Conservation (phyloP, 2,888 invertebrate species). For the Steromphala cineraria region DNA sequence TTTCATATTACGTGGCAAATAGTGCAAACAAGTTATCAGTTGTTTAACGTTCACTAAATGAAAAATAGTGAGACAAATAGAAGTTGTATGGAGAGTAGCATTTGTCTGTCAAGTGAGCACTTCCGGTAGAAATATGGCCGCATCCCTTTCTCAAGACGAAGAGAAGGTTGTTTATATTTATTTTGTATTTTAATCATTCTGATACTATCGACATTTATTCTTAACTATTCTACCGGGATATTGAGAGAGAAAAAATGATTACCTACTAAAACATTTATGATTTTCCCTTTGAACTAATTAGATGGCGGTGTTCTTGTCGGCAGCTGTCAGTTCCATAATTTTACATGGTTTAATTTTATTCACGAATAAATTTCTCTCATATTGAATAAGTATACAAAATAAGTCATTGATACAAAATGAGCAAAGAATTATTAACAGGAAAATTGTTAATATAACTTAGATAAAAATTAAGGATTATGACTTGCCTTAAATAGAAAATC, state of each 20-base stretch:
- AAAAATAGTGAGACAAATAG: background rate
- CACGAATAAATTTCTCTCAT: background rate
- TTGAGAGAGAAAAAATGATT: background rate
- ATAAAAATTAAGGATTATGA: no score
- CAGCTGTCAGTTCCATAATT: background rate
- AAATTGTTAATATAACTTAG: no score
- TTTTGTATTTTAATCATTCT: background rate
- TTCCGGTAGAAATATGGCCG: slow-evolving; percentile 28
- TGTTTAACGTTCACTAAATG: no score
- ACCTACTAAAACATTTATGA: background rate
- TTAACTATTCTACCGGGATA: background rate
- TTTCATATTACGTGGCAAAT: no score
- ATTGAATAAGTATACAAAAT: no score
- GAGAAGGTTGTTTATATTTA: slow-evolving; percentile 15
- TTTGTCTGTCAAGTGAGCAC: background rate
- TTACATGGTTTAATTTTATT: slow-evolving; percentile 1
- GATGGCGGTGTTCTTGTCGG: background rate
- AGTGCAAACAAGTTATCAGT: no score
- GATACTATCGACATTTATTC: background rate
- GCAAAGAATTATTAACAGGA: no score
- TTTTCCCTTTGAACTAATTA: background rate
- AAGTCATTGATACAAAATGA: no score
- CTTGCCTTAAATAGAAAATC: no score
- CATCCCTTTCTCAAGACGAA: slow-evolving; percentile 24
- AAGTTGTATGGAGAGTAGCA: slow-evolving; percentile 22